Evolutionary conservation across 2,888 invertebrate species (phyloP), one percentile per base, ranked within the genome.

Genomic region (Linyphia triangularis): DNA sequence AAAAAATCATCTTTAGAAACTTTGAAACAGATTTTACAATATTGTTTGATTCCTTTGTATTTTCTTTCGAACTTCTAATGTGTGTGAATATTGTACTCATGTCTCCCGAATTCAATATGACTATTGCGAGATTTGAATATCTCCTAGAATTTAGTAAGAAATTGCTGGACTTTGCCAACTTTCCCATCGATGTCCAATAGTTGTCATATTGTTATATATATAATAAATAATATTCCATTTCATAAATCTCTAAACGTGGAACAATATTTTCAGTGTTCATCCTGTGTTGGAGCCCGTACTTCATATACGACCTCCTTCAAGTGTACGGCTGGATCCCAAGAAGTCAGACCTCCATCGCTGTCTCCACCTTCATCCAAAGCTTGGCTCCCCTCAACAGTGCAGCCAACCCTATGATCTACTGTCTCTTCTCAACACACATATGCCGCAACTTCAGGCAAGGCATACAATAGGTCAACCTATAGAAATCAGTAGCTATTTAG

Each of bases 211-310:
- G 10, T 40, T 40, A 40, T 40, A 40, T 9, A 6, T 9, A 40
- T 6, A 10, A 40, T 40, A 10, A 40, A 40, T 40, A 13, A 40
- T 13, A 10, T 40, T 40, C 1, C 7, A 1, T 40, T 40, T 10
- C 13, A 0, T 40, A 40, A 0, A 40, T 40, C 13, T 10, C 7
- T 40, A 40, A 1, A 10, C 40, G 7, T 40, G 0, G 2, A 10
- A 10, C 43, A 19, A n/a, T 2, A 77, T 67, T 88, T 85, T 37
- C 94, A 97, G 98, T 97, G 43, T 98, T 98, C 93, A 96, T 98
- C 90, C 93, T 98, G 9, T 98, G 98, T 93, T 98, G 98, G 98
- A 97, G 97, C 82, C 98, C 98, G 0, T 98, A 97, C 93, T 97
- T 98, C 93, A 95, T 98, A 82, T 98, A 97, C 93, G 97, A 98